Evolutionary conservation across 2,797 vertebrate genomes (phyloP).

Genomic region (Anabacerthia variegaticeps): DNA sequence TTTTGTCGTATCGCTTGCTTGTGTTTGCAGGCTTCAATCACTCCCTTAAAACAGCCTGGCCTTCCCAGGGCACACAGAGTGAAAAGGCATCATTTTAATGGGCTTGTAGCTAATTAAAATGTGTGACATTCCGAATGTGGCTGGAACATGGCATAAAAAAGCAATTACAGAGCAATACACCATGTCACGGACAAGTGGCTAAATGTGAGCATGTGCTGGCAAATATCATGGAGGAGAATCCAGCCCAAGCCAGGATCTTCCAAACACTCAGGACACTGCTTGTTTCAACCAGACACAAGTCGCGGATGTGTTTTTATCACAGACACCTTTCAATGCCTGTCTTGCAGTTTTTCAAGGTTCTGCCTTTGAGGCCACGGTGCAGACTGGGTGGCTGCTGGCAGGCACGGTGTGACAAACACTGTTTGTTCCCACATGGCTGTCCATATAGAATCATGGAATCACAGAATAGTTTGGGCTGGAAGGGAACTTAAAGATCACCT

Average conservation of each 20-base stretch:
- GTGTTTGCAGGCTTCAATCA: conserved; percentile 28
- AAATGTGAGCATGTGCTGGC: background rate
- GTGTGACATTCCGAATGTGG: conserved; percentile 44
- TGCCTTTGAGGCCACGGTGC: background rate
- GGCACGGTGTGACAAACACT: rapidly evolving
- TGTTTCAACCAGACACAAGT: rapidly evolving
- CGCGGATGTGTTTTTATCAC: background rate
- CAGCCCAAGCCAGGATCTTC: background rate
- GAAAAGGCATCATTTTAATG: conserved; percentile 38
- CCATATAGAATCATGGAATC: background rate
- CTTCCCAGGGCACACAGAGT: background rate
- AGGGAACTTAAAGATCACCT: background rate
- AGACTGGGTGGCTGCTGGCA: background rate
- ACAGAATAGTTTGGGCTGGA: background rate
- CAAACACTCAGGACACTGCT: too few species aligned
- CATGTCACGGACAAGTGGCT: background rate
- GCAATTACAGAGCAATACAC: conserved; percentile 37
- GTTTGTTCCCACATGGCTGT: background rate
- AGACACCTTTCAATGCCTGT: background rate
- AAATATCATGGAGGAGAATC: background rate
- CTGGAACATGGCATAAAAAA: conserved; percentile 28
- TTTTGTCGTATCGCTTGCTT: background rate
- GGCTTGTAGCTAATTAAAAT: conserved; percentile 59
- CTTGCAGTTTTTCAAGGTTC: background rate
- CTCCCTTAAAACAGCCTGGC: background rate